Evolutionary conservation across 37 sponge, comb jelly and placozoan species (phyloP).

Genomic region (Cladorhizidae sp.): DNA sequence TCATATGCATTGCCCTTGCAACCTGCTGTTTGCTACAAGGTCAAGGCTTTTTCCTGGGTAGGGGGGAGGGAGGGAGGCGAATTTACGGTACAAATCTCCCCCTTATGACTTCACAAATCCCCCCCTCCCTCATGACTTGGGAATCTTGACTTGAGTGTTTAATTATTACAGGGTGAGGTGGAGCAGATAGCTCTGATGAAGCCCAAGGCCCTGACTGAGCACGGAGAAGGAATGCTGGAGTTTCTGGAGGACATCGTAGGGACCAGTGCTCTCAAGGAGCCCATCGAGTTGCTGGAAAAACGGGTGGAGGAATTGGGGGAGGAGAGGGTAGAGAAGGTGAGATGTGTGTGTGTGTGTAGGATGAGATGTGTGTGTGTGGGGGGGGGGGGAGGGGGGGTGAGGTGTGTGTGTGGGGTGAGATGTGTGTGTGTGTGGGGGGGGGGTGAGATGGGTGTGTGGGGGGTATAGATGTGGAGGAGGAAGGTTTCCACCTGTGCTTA

Average conservation of each 20-base stretch:
- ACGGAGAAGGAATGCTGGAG: conserved; percentile 98
- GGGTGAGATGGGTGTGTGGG: too few species aligned
- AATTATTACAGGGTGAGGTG: conserved; percentile 82
- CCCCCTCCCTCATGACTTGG: too few species aligned
- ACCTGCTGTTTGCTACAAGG: too few species aligned
- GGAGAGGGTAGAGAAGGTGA: conserved; percentile 87
- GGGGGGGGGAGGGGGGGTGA: background rate
- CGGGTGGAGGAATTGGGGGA: conserved; percentile 89
- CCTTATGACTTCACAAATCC: too few species aligned
- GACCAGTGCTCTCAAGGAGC: conserved; percentile 83
- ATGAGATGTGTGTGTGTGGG: background rate
- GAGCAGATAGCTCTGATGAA: conserved; percentile 98
- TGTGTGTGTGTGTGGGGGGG: too few species aligned
- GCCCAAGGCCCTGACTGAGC: conserved; percentile 91
- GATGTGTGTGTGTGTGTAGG: background rate
- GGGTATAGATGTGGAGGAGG: too few species aligned
- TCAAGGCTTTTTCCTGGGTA: too few species aligned
- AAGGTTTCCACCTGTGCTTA: too few species aligned
- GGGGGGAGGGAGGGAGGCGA: too few species aligned
- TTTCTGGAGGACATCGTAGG: conserved; percentile 98
- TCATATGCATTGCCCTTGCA: too few species aligned
- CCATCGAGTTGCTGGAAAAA: conserved; percentile 80
- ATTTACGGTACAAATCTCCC: too few species aligned
- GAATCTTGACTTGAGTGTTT: too few species aligned
- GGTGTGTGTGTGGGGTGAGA: background rate